Evolutionary conservation across 2,888 invertebrate species (phyloP), one percentile per base, ranked within the genome.

Genomic region (Pollenia labialis): DNA sequence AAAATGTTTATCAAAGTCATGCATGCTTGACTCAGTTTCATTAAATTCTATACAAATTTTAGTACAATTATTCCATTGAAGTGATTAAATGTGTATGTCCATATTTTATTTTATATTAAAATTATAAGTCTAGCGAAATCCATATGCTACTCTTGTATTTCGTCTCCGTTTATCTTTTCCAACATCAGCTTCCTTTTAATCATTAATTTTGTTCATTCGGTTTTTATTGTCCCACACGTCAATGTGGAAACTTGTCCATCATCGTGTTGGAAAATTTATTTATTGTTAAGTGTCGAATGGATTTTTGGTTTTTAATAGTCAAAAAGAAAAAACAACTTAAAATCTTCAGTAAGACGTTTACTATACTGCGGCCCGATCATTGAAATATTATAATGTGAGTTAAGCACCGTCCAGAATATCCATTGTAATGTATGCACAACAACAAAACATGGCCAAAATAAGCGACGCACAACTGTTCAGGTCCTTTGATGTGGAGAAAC

Each of bases 241-340:
- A 56, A 48, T 48, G 23, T 9, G 9, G 3, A 48, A 68, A 32
- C 18, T 58, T 68, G 71, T 46, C 54, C 48, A 56, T 74, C 64
- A 74, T 52, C 11, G 9, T 56, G 12, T 7, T 56, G 50, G 40
- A 50, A 54, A 79, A 58, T 81, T 72, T 64, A 66, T 72, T 56
- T 32, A 32, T 72, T 56, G 40, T 66, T 48, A 79, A 79, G 48
- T 68, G 68, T 18, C 58, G 56, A 42, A 14, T 56, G 54, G 64
- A 66, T 54, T 56, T 23, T 56, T 79, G 40, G 2, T 32, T 18
- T 44, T 52, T 52, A 23, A 58, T 7, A 48, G 10, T 14, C 42
- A 18, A 14, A 56, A 44, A 4, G 11, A 14, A 56, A 14, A 56
- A 4, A 40, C 32, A 12, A 48, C 32, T 32, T 1, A 32, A 12